phyloP scores from a whole-genome alignment of 2,888 invertebrate genomes.

The Cerastis leucographa region DNA sequence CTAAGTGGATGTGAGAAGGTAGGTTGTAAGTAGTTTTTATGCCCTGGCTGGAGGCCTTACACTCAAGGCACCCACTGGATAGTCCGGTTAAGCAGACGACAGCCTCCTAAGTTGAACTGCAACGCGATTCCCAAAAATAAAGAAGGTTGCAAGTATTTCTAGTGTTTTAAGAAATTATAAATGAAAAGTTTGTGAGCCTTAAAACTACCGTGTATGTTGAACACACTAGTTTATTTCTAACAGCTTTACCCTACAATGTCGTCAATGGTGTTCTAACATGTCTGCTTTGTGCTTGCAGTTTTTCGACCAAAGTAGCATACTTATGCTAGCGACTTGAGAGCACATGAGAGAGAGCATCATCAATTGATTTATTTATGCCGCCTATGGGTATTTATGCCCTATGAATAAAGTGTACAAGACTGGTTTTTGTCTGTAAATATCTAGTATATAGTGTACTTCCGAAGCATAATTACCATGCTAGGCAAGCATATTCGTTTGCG shows the following conservation, averaged over 20 bases:
- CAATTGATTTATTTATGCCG: neutral
- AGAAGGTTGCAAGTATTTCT: neutral
- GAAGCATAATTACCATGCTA: neutral
- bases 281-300: too few species aligned
- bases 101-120: too few species aligned
- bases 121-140: too few species aligned
- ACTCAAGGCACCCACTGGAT: too few species aligned
- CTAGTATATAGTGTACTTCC: neutral
- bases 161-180: neutral
- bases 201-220: neutral
- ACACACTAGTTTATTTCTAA: neutral
- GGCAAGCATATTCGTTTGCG: neutral
- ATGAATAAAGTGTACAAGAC: neutral
- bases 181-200: neutral
- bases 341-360: neutral
- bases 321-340: too few species aligned
- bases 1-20: neutral
- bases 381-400: neutral
- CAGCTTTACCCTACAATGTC: too few species aligned
- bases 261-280: too few species aligned
- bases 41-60: too few species aligned
- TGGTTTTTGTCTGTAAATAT: neutral
- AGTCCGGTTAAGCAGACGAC: too few species aligned
- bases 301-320: too few species aligned
- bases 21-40: neutral